These are phyloP conservation scores for Cydia fagiglandana DNA, from an alignment of 1,140 invertebrate species.

Conservation along the genomic window DNA sequence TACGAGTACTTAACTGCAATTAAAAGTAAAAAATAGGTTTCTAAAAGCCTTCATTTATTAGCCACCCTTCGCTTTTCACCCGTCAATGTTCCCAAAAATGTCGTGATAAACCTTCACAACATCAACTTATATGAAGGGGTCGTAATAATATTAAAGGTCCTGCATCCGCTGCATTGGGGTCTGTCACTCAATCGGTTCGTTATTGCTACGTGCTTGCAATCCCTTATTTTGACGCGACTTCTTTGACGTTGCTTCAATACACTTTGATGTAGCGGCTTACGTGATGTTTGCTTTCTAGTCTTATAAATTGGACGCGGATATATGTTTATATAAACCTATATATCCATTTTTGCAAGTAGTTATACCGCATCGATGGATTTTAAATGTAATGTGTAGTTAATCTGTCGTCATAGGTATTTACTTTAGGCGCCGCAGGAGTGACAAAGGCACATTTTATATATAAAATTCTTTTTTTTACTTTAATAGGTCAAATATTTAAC, in stretches of 20 bases:
- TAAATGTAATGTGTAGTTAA: no score
- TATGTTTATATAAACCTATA: no score
- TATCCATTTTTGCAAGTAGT: no score
- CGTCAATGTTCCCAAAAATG: conserved; percentile 17
- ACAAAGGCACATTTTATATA: no score
- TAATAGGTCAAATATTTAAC: no score
- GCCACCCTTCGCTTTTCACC: neutral
- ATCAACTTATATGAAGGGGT: conserved; percentile 32
- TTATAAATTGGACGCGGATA: neutral
- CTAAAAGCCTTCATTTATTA: neutral
- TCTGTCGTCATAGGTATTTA: no score
- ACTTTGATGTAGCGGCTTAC: conserved; percentile 34
- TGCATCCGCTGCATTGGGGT: conserved; percentile 51
- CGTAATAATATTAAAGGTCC: conserved; percentile 57
- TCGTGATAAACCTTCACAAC: conserved; percentile 9
- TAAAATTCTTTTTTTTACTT: no score
- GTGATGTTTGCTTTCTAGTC: conserved; percentile 5
- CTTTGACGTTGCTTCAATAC: conserved; percentile 35
- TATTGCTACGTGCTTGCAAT: conserved; percentile 69
- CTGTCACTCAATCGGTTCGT: conserved; percentile 69
- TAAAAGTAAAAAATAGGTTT: no score
- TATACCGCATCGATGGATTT: no score
- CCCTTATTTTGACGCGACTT: conserved; percentile 31
- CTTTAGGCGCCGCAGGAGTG: no score
- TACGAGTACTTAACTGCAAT: no score